Evolutionary conservation across 2,888 invertebrate genomes (phyloP).

Genomic region (Phyto melanocephala): DNA sequence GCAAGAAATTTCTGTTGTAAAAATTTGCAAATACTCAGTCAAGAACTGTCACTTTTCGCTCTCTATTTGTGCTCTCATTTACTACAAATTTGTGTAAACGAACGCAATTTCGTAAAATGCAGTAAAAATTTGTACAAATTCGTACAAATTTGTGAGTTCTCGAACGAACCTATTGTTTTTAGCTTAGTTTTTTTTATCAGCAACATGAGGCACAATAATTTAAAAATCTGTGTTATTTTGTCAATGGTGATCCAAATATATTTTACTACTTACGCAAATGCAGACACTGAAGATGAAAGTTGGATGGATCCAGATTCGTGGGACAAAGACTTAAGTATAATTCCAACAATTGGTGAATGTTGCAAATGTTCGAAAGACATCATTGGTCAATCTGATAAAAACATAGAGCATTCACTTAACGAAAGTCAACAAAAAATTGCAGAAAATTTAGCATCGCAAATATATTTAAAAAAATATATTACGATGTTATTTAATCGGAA

Average conservation of each 20-base stretch:
- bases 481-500: constrained; percentile 69
- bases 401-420: neutral
- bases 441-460: constrained; percentile 69
- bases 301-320: constrained; percentile 67
- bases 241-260: neutral
- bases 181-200: no score
- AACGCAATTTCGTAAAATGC: no score
- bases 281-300: constrained; percentile 55
- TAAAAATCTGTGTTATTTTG: neutral
- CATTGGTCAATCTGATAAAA: neutral
- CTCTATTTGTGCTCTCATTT: no score
- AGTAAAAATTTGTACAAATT: no score
- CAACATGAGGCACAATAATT: constrained; percentile 8
- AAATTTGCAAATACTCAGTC: no score
- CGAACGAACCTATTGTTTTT: no score
- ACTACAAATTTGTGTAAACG: no score
- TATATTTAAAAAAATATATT: constrained; percentile 73
- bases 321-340: constrained; percentile 51
- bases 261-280: neutral
- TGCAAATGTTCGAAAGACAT: constrained; percentile 28
- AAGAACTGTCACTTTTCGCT: no score
- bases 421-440: neutral
- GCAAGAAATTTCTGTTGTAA: no score
- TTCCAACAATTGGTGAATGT: neutral
- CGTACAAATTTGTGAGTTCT: no score